Percentiles rank a stretch among this genome's conserved stretches.
These are phyloP conservation scores for Drosophila bocqueti DNA, from an alignment of 1,140 invertebrate genomes.

Conservation along the genomic window DNA sequence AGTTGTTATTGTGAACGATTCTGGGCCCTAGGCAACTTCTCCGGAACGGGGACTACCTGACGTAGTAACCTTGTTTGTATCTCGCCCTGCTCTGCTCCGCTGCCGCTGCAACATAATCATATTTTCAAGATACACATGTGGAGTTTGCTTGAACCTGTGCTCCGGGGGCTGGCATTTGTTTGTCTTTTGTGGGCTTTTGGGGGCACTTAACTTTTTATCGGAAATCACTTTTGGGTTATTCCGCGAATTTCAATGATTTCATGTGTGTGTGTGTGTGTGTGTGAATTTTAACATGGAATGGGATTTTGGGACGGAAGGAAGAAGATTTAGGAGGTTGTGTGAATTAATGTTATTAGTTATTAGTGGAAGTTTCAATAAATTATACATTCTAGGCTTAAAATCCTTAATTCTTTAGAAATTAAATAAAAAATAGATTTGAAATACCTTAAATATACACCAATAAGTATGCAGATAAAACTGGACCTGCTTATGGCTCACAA, in stretches of 20 bases:
- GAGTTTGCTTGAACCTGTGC: conserved; percentile 66
- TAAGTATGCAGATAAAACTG: neutral
- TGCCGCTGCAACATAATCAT: conserved; percentile 69
- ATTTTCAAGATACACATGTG: conserved; percentile 71
- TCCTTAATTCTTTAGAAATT: neutral
- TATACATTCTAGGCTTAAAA: no score
- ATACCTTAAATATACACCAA: neutral
- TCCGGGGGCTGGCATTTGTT: conserved; percentile 44
- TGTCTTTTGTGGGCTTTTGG: conserved; percentile 51
- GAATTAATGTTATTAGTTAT: neutral
- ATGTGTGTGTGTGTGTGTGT: conserved; percentile 28
- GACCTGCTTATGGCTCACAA: neutral
- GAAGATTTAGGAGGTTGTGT: neutral
- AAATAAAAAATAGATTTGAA: neutral
- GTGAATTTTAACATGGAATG: conserved; percentile 3
- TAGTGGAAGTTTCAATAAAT: neutral
- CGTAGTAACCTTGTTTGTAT: conserved; percentile 61
- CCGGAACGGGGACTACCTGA: conserved; percentile 62
- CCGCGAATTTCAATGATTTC: conserved; percentile 60
- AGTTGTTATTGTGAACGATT: conserved; percentile 22
- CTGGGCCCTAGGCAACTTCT: conserved; percentile 24
- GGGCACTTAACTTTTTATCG: conserved; percentile 80
- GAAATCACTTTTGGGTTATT: conserved; percentile 69
- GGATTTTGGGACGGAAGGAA: neutral
- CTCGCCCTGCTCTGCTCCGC: neutral